phyloP scores from a whole-genome alignment of 30 jellyfish, hydroid and myxozoan genomes.

The Aurelia sp. region DNA sequence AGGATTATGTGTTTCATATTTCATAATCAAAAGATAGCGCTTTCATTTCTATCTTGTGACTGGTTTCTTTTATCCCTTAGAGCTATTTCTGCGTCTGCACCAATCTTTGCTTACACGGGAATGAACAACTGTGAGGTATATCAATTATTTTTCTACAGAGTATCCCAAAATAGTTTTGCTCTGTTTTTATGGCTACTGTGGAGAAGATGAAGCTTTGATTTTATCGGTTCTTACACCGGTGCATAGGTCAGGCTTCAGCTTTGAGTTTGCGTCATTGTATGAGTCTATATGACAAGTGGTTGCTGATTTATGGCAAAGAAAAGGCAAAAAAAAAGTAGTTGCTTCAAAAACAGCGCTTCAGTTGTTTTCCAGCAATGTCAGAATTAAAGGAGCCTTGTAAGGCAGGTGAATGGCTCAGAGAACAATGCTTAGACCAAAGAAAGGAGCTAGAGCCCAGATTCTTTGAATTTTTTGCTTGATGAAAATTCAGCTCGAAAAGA shows the following conservation, averaged over 20 bases:
- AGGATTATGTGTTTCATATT: background rate
- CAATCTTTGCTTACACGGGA: constrained; percentile 86
- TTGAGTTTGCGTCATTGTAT: background rate
- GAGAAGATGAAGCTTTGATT: no score
- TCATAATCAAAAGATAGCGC: background rate
- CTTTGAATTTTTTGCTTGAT: no score
- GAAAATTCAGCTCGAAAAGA: no score
- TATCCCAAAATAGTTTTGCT: no score
- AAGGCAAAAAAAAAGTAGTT: background rate
- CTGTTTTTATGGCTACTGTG: no score
- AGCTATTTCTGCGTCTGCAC: constrained; percentile 97
- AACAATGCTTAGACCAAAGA: background rate
- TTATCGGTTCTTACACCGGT: background rate
- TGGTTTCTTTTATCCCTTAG: constrained; percentile 35
- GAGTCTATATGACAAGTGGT: background rate
- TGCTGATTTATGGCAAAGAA: background rate
- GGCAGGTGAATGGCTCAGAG: background rate
- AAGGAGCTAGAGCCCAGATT: background rate
- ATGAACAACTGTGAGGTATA: constrained; percentile 93
- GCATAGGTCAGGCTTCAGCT: background rate
- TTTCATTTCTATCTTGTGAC: background rate
- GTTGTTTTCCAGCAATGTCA: background rate
- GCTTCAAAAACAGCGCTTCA: background rate
- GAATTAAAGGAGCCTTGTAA: background rate
- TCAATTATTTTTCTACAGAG: no score